Base-by-base conservation (phyloP, 2,888 invertebrate genomes). In the Biston stratarius region DNA sequence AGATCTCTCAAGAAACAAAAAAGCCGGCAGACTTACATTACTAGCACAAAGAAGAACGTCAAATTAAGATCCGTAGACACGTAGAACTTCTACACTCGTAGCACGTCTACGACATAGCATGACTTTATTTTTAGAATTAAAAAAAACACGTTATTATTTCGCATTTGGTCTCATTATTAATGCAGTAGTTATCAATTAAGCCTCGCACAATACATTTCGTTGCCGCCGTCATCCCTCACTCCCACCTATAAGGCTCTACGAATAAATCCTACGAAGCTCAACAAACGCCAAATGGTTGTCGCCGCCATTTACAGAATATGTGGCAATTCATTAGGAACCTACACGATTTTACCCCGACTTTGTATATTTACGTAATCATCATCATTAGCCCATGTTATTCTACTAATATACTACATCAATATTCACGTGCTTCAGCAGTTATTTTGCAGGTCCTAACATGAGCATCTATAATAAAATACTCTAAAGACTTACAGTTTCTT, bases 241-340 rank as follows among this genome's bases (percentile, higher is more conserved):
- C 34, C 38, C 12, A 38, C 49, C 34, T 49, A 33, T 8, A 44
- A 40, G 49, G 42, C 36, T 42, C 49, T 38, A 0, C 5, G 6
- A 59, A 64, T 64, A 64, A 64, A 64, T 64, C n/a, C n/a, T 49
- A 42, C 1, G 34, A 52, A 52, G 51, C 49, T 51, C 58, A 58
- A 60, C 60, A 49, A 49, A 49, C 42, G n/a, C 44, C 49, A 56
- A 64, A 61, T 56, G 60, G 34, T 44, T 56, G 55, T 49, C 65
- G 56, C 60, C 61, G 55, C 55, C 56, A 60, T 65, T 66, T 40
- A 38, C 48, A 40, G 56, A 64, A 61, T 45, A 57, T 51, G 15
- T 14, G 49, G 49, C 61, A 51, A 61, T 61, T 38, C 45, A 52
- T 66, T 49, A 12, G 0, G 38, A 33, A 8, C 38, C 15, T 11